Evolutionary conservation across 1,140 invertebrate genomes (phyloP), one percentile per base, ranked within the genome.

Genomic region (Brachionus koreanus): DNA sequence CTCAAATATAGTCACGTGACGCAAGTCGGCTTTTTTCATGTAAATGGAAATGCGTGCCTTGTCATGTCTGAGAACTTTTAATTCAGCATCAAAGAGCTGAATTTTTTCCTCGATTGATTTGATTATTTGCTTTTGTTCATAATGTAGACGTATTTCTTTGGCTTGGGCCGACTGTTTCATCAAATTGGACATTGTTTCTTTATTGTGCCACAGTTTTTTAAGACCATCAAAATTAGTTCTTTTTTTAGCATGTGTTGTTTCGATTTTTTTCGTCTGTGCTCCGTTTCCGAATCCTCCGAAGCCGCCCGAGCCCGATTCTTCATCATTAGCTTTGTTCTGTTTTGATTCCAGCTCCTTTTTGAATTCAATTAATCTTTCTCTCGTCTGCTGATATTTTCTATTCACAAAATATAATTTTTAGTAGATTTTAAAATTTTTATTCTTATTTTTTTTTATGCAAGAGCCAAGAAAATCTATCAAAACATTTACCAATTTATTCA

Each of bases 1-100:
- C 86, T 93, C 92, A 87, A 93, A 92, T 10, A 94, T 85, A 12
- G 92, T 92, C n/a, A 93, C 90, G 76, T 94, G 86, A 86, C 87
- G 86, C 6, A 89, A 83, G 82, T 88, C 87, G 83, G 87, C 88
- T 84, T 87, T 87, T 84, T 92, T 91, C 75, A 91, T 90, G 5
- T 92, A 89, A 29, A 91, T 88, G 74, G 92, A 89, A 1, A 93
- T 88, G 5, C 91, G 87, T 16, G 92, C 89, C 77, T 92, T 91
- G 61, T 91, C 89, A 57, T 91, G 86, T 82, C 91, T 88, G 3
- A 93, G 86, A 61, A 91, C 86, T 23, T 90, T 86, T 10, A 94
- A 85, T 39, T 91, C 88, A 4, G 90, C 86, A 87, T 95, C 93
- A 82, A 94, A 93, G 29, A 90, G 85, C 33, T 90, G 86, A 33